Conservation (phyloP, 2,888 invertebrate species). For the Cephus runcator region DNA sequence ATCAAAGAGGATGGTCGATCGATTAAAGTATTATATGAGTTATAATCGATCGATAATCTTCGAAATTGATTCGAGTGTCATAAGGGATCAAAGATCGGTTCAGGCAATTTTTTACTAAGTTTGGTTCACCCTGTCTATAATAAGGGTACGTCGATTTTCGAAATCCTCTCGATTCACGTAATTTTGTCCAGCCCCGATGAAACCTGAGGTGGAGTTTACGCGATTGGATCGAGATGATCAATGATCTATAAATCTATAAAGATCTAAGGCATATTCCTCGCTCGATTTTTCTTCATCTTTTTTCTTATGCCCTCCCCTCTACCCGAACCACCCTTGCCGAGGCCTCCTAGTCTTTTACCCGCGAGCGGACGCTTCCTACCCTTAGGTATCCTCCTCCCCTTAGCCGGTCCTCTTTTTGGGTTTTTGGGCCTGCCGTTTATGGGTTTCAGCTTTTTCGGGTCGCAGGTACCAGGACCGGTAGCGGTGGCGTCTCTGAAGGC, state of each 20-base stretch:
- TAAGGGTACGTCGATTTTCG: background rate
- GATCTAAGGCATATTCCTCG: background rate
- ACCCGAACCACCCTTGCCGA: slow-evolving; percentile 16
- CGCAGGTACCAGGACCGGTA: slow-evolving; percentile 54
- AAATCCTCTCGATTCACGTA: background rate
- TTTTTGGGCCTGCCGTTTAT: slow-evolving; percentile 42
- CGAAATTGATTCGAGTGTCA: background rate
- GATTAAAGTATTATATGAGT: background rate
- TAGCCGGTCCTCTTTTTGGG: slow-evolving; percentile 2
- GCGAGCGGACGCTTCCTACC: background rate
- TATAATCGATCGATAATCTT: background rate
- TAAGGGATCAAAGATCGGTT: background rate
- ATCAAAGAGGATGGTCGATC: slow-evolving; percentile 6
- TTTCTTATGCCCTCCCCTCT: slow-evolving; percentile 39
- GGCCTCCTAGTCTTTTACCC: slow-evolving; percentile 5
- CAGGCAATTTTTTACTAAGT: slow-evolving; percentile 1
- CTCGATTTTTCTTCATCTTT: background rate
- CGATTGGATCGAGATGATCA: background rate
- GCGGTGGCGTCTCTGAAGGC: slow-evolving; percentile 65
- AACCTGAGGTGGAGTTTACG: background rate
- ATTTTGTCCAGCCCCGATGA: background rate
- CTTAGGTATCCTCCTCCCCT: slow-evolving; percentile 20
- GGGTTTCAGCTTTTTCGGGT: slow-evolving; percentile 42
- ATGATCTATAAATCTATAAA: background rate
- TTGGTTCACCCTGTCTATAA: background rate